These are phyloP conservation scores for Ceratosolen fusciceps DNA, from an alignment of 1,140 invertebrate genomes.

Conservation along the genomic window DNA sequence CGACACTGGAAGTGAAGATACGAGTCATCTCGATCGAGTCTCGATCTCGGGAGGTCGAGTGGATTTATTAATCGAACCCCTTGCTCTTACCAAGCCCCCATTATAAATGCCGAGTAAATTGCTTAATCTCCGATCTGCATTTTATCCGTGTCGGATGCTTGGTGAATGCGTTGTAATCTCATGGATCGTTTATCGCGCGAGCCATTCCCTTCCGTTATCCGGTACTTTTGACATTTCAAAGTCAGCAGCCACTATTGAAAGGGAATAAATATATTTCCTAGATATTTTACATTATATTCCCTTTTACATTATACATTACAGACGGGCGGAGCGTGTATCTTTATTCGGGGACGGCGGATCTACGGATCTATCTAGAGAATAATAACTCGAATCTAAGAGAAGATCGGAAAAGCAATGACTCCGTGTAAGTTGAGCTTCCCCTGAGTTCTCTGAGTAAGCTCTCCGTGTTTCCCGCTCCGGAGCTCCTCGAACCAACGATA, in stretches of 20 bases:
- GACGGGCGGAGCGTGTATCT: not conserved
- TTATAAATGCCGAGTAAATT: too few species aligned
- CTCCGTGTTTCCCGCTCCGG: not conserved
- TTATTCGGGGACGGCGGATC: not conserved
- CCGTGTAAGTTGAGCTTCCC: not conserved
- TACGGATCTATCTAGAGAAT: constrained; percentile 4
- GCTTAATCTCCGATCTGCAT: too few species aligned
- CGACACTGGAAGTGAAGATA: too few species aligned
- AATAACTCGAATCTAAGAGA: constrained; percentile 40
- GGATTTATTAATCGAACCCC: too few species aligned
- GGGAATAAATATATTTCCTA: too few species aligned
- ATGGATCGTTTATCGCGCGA: not conserved
- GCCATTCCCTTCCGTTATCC: not conserved
- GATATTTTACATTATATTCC: not conserved
- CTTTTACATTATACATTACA: not conserved
- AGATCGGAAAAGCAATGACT: constrained; percentile 34
- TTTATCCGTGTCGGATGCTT: too few species aligned
- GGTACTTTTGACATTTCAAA: not conserved
- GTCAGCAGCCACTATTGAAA: not conserved
- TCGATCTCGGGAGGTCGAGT: too few species aligned
- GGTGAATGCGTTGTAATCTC: not conserved
- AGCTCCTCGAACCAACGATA: constrained; percentile 7
- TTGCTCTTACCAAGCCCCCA: too few species aligned
- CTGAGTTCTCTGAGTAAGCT: not conserved
- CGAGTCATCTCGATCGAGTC: too few species aligned